These are phyloP conservation scores for Copidosoma floridanum DNA, from an alignment of 1,140 invertebrate species.

Conservation along the genomic window DNA sequence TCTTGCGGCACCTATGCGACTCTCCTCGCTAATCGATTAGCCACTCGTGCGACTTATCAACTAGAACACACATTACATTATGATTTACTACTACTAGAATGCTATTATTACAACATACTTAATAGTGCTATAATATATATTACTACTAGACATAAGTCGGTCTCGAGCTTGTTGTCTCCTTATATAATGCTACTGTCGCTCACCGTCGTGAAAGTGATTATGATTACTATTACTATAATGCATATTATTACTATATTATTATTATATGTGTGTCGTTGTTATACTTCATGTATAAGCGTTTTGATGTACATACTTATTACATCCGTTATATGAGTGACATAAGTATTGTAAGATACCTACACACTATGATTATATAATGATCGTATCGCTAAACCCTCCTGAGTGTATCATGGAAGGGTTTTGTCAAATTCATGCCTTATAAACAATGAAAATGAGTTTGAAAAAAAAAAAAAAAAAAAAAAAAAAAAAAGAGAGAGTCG, in stretches of 20 bases:
- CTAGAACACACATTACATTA: conserved; percentile 39
- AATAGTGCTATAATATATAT: conserved; percentile 36
- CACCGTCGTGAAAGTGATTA: conserved; percentile 3
- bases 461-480: no score
- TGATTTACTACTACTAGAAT: conserved; percentile 37
- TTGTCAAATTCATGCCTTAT: conserved; percentile 22
- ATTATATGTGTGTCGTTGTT: conserved; percentile 39
- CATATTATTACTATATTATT: conserved; percentile 22
- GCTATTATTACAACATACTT: conserved; percentile 41
- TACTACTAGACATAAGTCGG: conserved; percentile 50
- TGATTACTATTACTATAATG: conserved; percentile 16
- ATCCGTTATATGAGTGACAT: conserved; percentile 42
- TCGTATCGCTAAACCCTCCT: conserved; percentile 30
- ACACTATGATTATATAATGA: conserved; percentile 45
- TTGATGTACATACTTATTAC: conserved; percentile 51
- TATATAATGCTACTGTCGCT: conserved; percentile 37
- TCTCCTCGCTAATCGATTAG: conserved; percentile 55
- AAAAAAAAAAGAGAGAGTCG: conserved; percentile 36
- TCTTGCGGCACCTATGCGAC: conserved; percentile 56
- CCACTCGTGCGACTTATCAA: conserved; percentile 48
- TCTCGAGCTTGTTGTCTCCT: conserved; percentile 45
- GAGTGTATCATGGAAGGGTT: conserved; percentile 45
- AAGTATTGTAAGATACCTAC: conserved; percentile 60
- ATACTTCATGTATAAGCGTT: conserved; percentile 52
- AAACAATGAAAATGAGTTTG: no score